Conservation (phyloP, 2,113 vertebrate genomes). For the Macaca fascicularis region T2T-MFA8v1.1 NC_088381.1:109766001-109766500, state of each 20-base stretch:
- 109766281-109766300: neutral
- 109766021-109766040: neutral
- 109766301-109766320: conserved; percentile 49
- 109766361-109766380: conserved; percentile 35
- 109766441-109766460: conserved; percentile 69
- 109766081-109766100: neutral
- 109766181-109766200: neutral
- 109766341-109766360: conserved; percentile 27
- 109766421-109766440: conserved; percentile 58
- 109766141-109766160: neutral
- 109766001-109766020: neutral
- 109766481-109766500: conserved; percentile 57
- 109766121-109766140: neutral
- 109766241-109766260: neutral
- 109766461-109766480: conserved; percentile 59
- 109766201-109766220: neutral
- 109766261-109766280: neutral
- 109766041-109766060: neutral
- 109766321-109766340: conserved; percentile 5
- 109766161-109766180: conserved; percentile 17
- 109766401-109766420: neutral
- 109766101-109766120: neutral
- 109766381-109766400: conserved; percentile 48
- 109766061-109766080: neutral
- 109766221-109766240: neutral